Conservation (phyloP, 2,888 invertebrate genomes). For the Napeogenes sylphis region DNA sequence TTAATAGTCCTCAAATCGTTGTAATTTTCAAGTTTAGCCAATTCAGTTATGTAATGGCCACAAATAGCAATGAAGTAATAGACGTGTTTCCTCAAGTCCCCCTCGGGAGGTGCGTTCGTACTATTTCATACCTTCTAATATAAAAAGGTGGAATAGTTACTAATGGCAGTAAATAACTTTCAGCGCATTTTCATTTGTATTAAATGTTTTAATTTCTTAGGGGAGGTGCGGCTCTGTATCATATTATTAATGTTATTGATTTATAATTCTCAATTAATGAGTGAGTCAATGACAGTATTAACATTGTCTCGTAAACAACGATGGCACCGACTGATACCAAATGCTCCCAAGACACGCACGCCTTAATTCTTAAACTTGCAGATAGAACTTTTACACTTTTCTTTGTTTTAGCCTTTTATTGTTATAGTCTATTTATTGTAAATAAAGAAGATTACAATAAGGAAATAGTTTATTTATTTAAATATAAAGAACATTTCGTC, state of each 20-base stretch:
- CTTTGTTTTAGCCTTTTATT: neutral
- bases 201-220: neutral
- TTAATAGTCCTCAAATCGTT: conserved; percentile 28
- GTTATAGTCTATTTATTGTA: too few relatives aligned
- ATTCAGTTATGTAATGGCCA: conserved; percentile 43
- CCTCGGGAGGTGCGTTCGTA: conserved; percentile 37
- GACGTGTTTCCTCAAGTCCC: conserved; percentile 58
- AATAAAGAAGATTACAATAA: too few relatives aligned
- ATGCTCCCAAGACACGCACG: conserved; percentile 20
- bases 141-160: conserved; percentile 24
- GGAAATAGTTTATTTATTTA: too few relatives aligned
- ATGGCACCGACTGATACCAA: conserved; percentile 20
- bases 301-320: conserved; percentile 13
- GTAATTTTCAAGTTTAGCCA: conserved; percentile 39
- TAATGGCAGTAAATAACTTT: conserved; percentile 8
- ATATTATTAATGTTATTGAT: neutral
- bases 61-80: conserved; percentile 60
- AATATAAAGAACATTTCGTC: too few relatives aligned
- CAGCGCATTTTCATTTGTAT: conserved; percentile 8
- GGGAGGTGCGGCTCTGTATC: neutral
- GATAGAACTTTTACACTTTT: neutral
- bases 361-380: neutral
- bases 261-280: neutral
- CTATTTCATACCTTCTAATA: conserved; percentile 37
- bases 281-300: conserved; percentile 16